A percentile compares a stretch with the other conserved stretches of the same genome.
Conservation (phyloP, 2,797 vertebrate genomes). For the Rachycentron canadum region DNA sequence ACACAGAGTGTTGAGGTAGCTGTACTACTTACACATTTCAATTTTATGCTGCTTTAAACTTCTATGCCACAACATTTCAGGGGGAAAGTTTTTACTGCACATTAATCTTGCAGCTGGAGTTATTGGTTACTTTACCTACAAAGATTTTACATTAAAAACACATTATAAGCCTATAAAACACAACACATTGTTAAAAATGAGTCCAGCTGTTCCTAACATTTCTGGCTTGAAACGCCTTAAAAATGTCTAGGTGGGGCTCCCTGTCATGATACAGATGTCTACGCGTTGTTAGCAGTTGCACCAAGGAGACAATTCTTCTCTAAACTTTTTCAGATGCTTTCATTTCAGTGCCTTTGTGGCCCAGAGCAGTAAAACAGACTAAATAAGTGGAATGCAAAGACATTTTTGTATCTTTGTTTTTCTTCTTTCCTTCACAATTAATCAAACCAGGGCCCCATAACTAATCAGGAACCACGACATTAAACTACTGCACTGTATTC, state of each 20-base stretch:
- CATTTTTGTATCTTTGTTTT: background rate
- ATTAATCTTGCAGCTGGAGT: background rate
- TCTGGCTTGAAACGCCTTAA: background rate
- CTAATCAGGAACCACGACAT: background rate
- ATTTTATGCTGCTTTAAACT: background rate
- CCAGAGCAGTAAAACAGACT: background rate
- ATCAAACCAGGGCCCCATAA: background rate
- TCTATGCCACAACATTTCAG: background rate
- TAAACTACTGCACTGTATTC: background rate
- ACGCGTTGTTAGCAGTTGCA: background rate
- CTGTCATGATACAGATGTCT: background rate
- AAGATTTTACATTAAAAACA: background rate
- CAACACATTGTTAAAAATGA: background rate
- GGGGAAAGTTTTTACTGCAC: background rate
- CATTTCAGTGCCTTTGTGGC: background rate
- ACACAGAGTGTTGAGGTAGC: no score
- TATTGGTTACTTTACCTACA: background rate
- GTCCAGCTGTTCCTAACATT: background rate
- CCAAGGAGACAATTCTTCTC: background rate
- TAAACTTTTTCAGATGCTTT: slow-evolving; percentile 12
- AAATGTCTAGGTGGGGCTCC: background rate
- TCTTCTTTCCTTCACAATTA: background rate
- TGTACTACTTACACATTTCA: no score
- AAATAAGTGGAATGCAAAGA: background rate
- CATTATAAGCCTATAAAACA: no score